Conservation (phyloP, 1,140 invertebrate species). For the Diabrotica undecimpunctata region DNA sequence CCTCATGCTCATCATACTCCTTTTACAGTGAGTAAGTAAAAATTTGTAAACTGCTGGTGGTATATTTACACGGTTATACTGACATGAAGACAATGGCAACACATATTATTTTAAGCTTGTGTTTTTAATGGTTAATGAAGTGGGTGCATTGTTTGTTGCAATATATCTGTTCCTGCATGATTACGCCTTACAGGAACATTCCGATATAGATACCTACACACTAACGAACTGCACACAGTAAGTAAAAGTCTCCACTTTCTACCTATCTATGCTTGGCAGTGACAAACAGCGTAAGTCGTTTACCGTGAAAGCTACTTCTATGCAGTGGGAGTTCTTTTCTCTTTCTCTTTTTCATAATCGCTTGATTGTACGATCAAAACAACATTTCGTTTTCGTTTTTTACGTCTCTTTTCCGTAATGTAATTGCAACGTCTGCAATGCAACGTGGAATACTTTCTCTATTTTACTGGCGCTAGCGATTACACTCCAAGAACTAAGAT, state of each 20-base stretch:
- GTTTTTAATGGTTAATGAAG: no score
- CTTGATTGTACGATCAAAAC: constrained; percentile 12
- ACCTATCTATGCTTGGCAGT: constrained; percentile 40
- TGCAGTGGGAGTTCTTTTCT: constrained; percentile 14
- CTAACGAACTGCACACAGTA: constrained; percentile 29
- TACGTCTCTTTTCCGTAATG: background rate
- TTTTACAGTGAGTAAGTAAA: no score
- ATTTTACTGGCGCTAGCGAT: background rate
- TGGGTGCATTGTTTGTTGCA: no score
- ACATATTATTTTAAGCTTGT: no score
- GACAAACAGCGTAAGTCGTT: constrained; percentile 16
- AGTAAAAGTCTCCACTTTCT: constrained; percentile 41
- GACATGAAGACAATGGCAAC: no score
- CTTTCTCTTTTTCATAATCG: constrained; percentile 9
- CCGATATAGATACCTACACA: no score
- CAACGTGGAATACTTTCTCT: background rate
- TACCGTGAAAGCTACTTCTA: constrained; percentile 13
- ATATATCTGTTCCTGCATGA: no score
- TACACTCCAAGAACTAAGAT: background rate
- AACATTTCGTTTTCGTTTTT: constrained; percentile 7
- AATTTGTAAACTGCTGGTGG: no score
- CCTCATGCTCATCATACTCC: no score
- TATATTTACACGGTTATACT: no score
- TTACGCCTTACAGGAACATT: no score
- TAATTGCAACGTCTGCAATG: background rate